These are phyloP conservation scores for Pholis gunnellus DNA, from an alignment of 2,113 vertebrate genomes.

Conservation along the genomic window DNA sequence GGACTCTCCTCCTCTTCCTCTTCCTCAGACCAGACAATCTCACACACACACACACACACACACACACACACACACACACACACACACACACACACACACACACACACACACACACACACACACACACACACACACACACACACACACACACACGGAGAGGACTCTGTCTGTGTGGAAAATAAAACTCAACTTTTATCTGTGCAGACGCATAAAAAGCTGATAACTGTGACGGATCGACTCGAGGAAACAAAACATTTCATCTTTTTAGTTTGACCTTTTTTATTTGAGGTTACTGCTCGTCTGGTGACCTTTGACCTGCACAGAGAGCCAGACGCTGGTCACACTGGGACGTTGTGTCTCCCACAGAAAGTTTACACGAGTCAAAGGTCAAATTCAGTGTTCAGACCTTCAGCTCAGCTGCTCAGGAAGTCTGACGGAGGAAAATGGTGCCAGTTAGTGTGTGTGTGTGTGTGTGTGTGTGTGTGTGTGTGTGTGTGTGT, in stretches of 20 bases:
- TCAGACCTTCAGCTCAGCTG: too few relatives aligned
- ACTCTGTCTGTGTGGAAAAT: not conserved
- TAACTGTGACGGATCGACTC: not conserved
- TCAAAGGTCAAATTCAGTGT: too few relatives aligned
- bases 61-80: not conserved
- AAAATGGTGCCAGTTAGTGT: too few relatives aligned
- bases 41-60: not conserved
- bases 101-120: not conserved
- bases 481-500: too few relatives aligned
- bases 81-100: not conserved
- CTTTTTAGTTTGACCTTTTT: not conserved
- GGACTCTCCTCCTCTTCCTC: not conserved
- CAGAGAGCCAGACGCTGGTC: not conserved
- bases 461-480: too few relatives aligned
- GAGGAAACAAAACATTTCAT: not conserved
- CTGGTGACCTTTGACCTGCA: not conserved
- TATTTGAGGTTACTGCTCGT: too few relatives aligned
- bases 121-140: not conserved
- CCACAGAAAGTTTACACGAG: too few relatives aligned
- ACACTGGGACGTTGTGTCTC: too few relatives aligned
- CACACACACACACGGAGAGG: not conserved
- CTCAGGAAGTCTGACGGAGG: too few relatives aligned
- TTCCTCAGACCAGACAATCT: not conserved
- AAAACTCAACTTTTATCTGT: constrained; percentile 31
- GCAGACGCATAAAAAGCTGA: not conserved